A percentile compares a stretch with the other conserved stretches of the same genome.
These are phyloP conservation scores for Dendroctonus ponderosae DNA, from an alignment of 1,140 invertebrate species.

Conservation along the genomic window DNA sequence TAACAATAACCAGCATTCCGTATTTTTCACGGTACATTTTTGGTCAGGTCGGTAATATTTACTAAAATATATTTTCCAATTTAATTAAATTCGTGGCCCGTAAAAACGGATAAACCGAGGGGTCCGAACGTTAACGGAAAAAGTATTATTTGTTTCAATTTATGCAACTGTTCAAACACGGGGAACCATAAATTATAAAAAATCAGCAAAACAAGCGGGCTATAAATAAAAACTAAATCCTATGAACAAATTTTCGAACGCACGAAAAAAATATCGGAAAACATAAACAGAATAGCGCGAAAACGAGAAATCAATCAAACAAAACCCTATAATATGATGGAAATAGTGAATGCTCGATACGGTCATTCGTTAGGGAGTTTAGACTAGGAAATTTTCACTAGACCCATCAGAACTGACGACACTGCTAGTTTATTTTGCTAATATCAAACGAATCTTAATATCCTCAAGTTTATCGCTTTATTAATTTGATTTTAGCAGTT, in stretches of 20 bases:
- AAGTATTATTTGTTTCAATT: slow-evolving; percentile 36
- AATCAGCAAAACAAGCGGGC: slow-evolving; percentile 33
- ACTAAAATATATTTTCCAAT: slow-evolving; percentile 27
- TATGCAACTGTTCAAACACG: slow-evolving; percentile 39
- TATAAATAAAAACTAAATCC: slow-evolving; percentile 43
- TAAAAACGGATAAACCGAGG: slow-evolving; percentile 23
- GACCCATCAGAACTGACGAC: no score
- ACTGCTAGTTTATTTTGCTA: no score
- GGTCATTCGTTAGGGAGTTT: neutral
- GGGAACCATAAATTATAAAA: slow-evolving; percentile 40
- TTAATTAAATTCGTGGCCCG: slow-evolving; percentile 30
- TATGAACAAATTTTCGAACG: slow-evolving; percentile 36
- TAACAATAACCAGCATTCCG: slow-evolving; percentile 8
- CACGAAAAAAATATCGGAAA: slow-evolving; percentile 32
- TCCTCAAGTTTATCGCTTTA: no score
- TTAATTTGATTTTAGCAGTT: no score
- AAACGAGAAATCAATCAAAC: slow-evolving; percentile 38
- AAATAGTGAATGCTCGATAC: slow-evolving; percentile 15
- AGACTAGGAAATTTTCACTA: no score
- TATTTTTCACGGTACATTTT: slow-evolving; percentile 22
- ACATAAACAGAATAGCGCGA: slow-evolving; percentile 22
- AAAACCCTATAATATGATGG: slow-evolving; percentile 38
- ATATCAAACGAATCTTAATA: no score
- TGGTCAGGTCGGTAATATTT: slow-evolving; percentile 26
- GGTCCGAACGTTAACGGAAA: slow-evolving; percentile 10